These are phyloP conservation scores for Sebastes diploproa DNA, from an alignment of 2,797 vertebrate genomes.

Conservation along the genomic window DNA sequence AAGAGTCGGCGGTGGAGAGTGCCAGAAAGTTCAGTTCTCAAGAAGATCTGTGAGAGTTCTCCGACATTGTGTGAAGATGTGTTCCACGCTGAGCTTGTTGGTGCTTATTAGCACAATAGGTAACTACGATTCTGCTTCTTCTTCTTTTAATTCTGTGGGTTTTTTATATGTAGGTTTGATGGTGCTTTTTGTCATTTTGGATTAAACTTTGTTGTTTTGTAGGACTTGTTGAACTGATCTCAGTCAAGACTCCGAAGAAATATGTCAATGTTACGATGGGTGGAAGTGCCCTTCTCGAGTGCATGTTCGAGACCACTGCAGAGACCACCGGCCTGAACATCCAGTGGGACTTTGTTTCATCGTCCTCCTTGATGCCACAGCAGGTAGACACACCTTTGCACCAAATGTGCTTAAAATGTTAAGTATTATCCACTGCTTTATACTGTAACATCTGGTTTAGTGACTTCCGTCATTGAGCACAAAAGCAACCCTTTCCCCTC, in stretches of 20 bases:
- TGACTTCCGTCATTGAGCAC: not conserved
- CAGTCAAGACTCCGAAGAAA: constrained; percentile 53
- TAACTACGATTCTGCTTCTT: constrained; percentile 33
- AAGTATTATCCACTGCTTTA: not conserved
- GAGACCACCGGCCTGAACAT: constrained; percentile 47
- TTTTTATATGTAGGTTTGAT: not conserved
- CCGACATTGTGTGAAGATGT: constrained; percentile 54
- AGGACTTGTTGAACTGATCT: constrained; percentile 66
- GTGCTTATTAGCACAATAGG: constrained; percentile 63
- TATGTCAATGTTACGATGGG: constrained; percentile 63
- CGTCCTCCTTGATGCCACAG: constrained; percentile 3
- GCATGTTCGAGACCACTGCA: constrained; percentile 44
- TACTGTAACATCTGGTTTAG: not conserved
- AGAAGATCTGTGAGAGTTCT: not conserved
- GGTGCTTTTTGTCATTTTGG: not conserved
- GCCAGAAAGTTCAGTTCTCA: not conserved
- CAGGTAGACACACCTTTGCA: constrained; percentile 44
- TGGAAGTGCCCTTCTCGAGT: constrained; percentile 46
- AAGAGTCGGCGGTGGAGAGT: not conserved
- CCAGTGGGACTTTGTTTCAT: constrained; percentile 63
- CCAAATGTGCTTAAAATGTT: not conserved
- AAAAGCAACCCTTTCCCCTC: not conserved
- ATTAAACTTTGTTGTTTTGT: not conserved
- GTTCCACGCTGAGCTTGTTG: constrained; percentile 8
- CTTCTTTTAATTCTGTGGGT: not conserved